Conservation (phyloP, 2,888 invertebrate genomes). For the Cerastis rubricosa region DNA sequence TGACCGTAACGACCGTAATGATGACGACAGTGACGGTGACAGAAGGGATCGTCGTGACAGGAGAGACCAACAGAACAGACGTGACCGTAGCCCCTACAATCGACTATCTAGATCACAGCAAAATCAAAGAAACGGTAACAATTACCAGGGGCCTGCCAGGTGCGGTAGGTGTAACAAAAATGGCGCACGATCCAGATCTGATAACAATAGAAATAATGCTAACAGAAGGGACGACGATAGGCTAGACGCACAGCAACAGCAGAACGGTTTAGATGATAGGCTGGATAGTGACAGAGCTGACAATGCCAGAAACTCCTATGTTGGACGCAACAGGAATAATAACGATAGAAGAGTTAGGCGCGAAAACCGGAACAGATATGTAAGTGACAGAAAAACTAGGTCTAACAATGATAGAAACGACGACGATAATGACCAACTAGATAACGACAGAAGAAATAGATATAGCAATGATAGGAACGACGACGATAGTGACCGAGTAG, state of each 20-base stretch:
- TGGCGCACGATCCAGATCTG: neutral
- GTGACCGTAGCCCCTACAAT: neutral
- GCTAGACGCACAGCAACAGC: neutral
- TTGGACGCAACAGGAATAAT: constrained; percentile 2
- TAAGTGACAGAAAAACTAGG: too few relatives aligned
- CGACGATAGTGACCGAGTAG: neutral
- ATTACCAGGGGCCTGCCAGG: neutral
- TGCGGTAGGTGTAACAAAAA: neutral
- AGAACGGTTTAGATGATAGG: neutral
- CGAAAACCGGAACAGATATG: too few relatives aligned
- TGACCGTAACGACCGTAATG: constrained; percentile 6
- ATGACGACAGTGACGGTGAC: constrained; percentile 14
- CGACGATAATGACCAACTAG: neutral
- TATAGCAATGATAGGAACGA: neutral
- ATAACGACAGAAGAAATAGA: neutral
- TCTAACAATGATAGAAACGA: neutral
- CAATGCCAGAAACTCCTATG: neutral
- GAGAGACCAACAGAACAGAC: neutral
- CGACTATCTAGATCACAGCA: constrained; percentile 9
- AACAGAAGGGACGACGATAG: neutral
- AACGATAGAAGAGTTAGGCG: too few relatives aligned
- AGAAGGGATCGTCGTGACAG: constrained; percentile 6
- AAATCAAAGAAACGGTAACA: constrained; percentile 16
- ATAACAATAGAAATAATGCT: neutral
- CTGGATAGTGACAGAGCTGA: neutral